Evolutionary conservation across 2,797 vertebrate species (phyloP).

Genomic region (Poecilia gillii): DNA sequence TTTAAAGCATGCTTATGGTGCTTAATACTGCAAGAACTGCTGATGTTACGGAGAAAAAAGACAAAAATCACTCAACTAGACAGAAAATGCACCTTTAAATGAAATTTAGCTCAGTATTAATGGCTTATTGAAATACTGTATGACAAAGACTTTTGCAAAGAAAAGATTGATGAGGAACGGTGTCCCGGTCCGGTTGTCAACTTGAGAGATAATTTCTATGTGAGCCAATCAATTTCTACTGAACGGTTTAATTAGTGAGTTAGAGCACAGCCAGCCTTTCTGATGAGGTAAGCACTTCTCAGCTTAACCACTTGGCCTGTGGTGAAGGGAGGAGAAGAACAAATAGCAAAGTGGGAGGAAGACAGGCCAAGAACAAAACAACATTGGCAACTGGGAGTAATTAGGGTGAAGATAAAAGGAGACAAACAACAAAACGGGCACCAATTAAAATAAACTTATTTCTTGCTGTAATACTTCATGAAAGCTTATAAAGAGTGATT

Average conservation of each 20-base stretch:
- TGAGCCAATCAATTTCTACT: slow-evolving; percentile 58
- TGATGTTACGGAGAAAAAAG: not conserved
- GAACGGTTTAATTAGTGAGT: slow-evolving; percentile 68
- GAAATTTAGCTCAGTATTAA: slow-evolving; percentile 38
- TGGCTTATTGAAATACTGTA: slow-evolving; percentile 44
- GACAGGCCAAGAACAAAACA: slow-evolving; percentile 35
- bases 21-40: not conserved
- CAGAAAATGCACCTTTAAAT: slow-evolving; percentile 25
- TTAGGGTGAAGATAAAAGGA: slow-evolving; percentile 33
- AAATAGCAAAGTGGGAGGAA: slow-evolving; percentile 27
- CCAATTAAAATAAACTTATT: slow-evolving; percentile 1
- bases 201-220: slow-evolving; percentile 60
- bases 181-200: slow-evolving; percentile 40
- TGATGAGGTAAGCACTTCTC: slow-evolving; percentile 65
- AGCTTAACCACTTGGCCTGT: slow-evolving; percentile 42
- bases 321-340: slow-evolving; percentile 17
- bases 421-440: slow-evolving; percentile 5
- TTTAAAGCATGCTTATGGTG: not conserved
- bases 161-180: slow-evolving; percentile 17
- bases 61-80: not conserved
- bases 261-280: slow-evolving; percentile 59
- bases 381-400: slow-evolving; percentile 49
- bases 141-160: slow-evolving; percentile 28
- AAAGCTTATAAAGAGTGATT: slow-evolving; percentile 3
- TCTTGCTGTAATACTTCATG: slow-evolving; percentile 16